Base-by-base conservation (phyloP, 2,113 vertebrate genomes). In the Zapornia atra region DNA sequence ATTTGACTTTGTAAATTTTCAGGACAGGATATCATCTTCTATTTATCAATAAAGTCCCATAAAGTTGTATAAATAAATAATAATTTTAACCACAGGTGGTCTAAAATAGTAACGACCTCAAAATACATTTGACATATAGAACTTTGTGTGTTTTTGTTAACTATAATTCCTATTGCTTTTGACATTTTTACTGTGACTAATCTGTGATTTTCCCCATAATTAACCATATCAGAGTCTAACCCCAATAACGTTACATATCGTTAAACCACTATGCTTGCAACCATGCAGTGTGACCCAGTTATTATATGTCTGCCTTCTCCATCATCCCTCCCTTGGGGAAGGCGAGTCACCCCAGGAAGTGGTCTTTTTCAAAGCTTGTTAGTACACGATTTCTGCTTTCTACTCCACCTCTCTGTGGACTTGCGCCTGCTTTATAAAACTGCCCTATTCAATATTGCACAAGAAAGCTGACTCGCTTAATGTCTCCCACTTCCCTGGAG, bases 101-200 rank as follows among this genome's bases (percentile, higher is more conserved):
- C 88, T 80, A 53, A 91, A 82, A 36, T 25, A 8, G 26, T 81
- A 94, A 86, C 42, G 33, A 81, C 19, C 25, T 75, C 53, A 69
- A 53, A 53, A 68, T 24, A 15, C 0, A 0, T 77, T 57, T 81
- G 29, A 69, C 1, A 1, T 64, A 64, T 42, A 54, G 34, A 70
- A 85, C 21, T 48, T 65, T n/a, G 72, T 76, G 22, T 64, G 38
- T 6, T 18, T 70, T 66, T 87, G 94, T 71, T 28, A 81, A 77
- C 76, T 92, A 21, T 20, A 60, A 77, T 92, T 92, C 33, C 68
- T 84, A 81, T 28, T 81, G 31, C 63, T 86, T 92, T 89, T 92
- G 77, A 69, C 38, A 76, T 85, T 94, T 97, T 90, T 79, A 56
- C 13, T 89, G 66, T 59, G 84, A 64, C 29, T 88, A 92, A 90